Evolutionary conservation across 2,888 invertebrate species (phyloP).

Genomic region (Drosophila pseudotakahashii): DNA sequence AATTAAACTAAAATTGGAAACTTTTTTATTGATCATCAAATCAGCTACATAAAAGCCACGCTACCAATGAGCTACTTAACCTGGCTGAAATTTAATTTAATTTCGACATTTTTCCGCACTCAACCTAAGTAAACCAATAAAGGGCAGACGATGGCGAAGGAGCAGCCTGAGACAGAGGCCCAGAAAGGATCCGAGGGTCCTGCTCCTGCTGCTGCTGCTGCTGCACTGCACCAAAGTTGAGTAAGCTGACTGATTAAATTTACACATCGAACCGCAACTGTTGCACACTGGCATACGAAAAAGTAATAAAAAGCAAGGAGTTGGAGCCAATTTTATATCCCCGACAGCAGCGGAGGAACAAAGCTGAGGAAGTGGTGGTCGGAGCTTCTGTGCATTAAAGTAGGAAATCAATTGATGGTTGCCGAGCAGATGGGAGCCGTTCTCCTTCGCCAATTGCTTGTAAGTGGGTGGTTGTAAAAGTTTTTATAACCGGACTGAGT

Average conservation of each 20-base stretch:
- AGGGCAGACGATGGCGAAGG: slow-evolving; percentile 1
- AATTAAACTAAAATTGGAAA: no score
- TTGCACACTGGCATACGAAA: slow-evolving; percentile 51
- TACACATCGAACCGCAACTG: slow-evolving; percentile 71
- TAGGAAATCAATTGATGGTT: slow-evolving; percentile 60
- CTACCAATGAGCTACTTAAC: slow-evolving; percentile 11
- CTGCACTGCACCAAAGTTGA: slow-evolving; percentile 49
- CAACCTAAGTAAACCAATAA: slow-evolving; percentile 37
- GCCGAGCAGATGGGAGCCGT: slow-evolving; percentile 56
- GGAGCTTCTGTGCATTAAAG: slow-evolving; percentile 33
- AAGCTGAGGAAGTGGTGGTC: slow-evolving; percentile 36
- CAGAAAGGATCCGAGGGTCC: slow-evolving; percentile 1
- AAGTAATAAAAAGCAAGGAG: slow-evolving; percentile 37
- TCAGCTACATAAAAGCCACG: slow-evolving; percentile 5
- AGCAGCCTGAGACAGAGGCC: slow-evolving; percentile 4
- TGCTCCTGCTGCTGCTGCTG: slow-evolving; percentile 14
- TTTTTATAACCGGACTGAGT: slow-evolving; percentile 36
- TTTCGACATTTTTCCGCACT: slow-evolving; percentile 41
- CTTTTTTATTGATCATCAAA: not conserved
- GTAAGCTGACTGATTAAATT: slow-evolving; percentile 71
- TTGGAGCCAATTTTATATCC: slow-evolving; percentile 50
- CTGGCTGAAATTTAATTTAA: slow-evolving; percentile 54
- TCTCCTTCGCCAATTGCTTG: slow-evolving; percentile 62
- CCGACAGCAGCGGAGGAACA: slow-evolving; percentile 36
- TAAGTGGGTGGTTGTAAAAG: slow-evolving; percentile 67